Percentiles rank a stretch among this genome's conserved stretches.
These are phyloP conservation scores for Polymixis flavicincta DNA, from an alignment of 2,888 invertebrate species.

Conservation along the genomic window DNA sequence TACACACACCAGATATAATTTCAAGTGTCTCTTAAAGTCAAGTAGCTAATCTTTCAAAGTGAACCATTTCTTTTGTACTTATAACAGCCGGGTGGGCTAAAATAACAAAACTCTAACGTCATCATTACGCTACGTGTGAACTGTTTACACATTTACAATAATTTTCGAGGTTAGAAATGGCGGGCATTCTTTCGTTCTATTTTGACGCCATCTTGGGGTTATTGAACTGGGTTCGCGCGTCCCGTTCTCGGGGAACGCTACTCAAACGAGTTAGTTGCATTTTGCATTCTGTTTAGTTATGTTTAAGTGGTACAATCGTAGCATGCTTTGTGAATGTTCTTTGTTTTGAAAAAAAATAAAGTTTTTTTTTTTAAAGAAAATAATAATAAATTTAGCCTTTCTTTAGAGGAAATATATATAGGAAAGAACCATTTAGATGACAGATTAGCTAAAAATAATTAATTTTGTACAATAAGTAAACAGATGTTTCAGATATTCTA, in stretches of 20 bases:
- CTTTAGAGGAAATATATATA: background rate
- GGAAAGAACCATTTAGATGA: background rate
- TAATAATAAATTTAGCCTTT: no score
- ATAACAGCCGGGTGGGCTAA: constrained; percentile 37
- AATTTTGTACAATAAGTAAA: background rate
- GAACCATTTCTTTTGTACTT: constrained; percentile 41
- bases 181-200: constrained; percentile 89
- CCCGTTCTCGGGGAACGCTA: constrained; percentile 74
- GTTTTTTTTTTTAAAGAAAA: background rate
- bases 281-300: constrained; percentile 73
- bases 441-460: background rate
- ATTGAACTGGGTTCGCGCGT: constrained; percentile 83
- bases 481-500: background rate
- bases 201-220: constrained; percentile 88
- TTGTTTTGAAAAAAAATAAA: constrained; percentile 24
- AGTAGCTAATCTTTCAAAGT: constrained; percentile 47
- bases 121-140: constrained; percentile 69
- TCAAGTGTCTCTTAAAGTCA: constrained; percentile 49
- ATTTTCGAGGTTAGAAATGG: constrained; percentile 88
- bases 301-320: constrained; percentile 62
- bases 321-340: constrained; percentile 63
- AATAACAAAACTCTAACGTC: constrained; percentile 52
- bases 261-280: constrained; percentile 72
- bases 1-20: constrained; percentile 37
- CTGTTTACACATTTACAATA: constrained; percentile 77